A percentile compares a stretch with the other conserved stretches of the same genome.
Evolutionary conservation across 2,888 invertebrate genomes (phyloP).

Genomic region (Lottia gigantea): DNA sequence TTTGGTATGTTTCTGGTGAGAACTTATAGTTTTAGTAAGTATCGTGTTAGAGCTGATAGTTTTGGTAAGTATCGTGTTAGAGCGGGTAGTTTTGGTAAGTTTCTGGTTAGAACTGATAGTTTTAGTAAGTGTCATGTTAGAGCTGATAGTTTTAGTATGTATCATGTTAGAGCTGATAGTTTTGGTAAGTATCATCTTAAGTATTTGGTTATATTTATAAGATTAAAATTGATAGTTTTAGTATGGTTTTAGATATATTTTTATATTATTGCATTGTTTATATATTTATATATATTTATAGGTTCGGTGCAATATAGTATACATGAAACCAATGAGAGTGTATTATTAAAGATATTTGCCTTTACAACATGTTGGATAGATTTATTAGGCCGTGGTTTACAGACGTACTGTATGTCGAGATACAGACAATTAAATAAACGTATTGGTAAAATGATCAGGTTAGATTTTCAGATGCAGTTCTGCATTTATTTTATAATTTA

Average conservation of each 20-base stretch:
- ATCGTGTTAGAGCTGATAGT: constrained; percentile 51
- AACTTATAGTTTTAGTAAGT: too few species aligned
- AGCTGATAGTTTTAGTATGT: too few species aligned
- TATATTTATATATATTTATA: constrained; percentile 16
- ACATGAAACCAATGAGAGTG: constrained; percentile 73
- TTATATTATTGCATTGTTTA: neutral
- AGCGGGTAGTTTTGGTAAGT: too few species aligned
- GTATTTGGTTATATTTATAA: too few species aligned
- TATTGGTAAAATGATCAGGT: constrained; percentile 67
- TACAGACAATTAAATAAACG: constrained; percentile 77
- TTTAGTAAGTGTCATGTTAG: too few species aligned
- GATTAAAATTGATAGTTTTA: too few species aligned
- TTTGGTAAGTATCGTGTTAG: constrained; percentile 35
- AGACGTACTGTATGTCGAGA: constrained; percentile 75
- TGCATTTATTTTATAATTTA: too few species aligned
- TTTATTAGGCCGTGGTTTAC: constrained; percentile 76
- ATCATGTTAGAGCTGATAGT: too few species aligned
- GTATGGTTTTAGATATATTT: too few species aligned
- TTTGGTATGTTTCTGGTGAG: constrained; percentile 35
- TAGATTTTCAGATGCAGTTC: too few species aligned
- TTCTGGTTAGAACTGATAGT: too few species aligned
- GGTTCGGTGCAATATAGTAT: constrained; percentile 45
- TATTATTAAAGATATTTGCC: constrained; percentile 77
- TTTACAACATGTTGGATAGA: constrained; percentile 77
- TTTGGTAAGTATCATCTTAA: too few species aligned